Evolutionary conservation across 2,113 vertebrate genomes (phyloP), one percentile per base, ranked within the genome.

Genomic region (Pangasianodon gigas): DNA sequence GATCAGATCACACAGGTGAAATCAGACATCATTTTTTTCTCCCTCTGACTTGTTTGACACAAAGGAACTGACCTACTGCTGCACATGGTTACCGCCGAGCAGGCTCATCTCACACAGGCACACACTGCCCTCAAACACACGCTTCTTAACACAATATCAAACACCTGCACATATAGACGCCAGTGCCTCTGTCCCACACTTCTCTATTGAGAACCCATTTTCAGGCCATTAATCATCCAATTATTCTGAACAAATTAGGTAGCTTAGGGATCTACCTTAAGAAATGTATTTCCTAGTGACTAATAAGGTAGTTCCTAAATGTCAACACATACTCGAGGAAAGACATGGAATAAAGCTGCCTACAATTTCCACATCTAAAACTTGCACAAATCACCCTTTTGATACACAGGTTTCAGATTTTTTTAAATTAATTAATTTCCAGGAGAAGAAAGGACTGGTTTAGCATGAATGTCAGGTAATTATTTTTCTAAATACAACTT

Each of bases 171-270:
- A 82, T 88, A 89, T 65, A 82, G 79, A 90, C 85, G 60, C 87
- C 71, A 44, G 90, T 48, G 51, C 75, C 83, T 84, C 89, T 84
- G 71, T 92, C 87, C 88, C 75, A 75, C 80, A 80, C 84, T 75
- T 81, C 71, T 89, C 91, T 87, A 56, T 58, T 89, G 83, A 92
- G 88, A 87, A 79, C 80, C 69, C 86, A 81, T 89, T 87, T 92
- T 79, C 85, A 87, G 80, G 81, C 84, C 75, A 90, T 92, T 92
- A 90, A 89, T 89, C 84, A 89, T 89, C 86, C 87, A 90, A 89
- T 84, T 79, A 89, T 88, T 89, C 81, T 92, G 89, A 87, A 92
- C 87, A 92, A 80, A 90, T 90, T 87, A 89, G 89, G 85, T 52
- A 87, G 88, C 88, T 82, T 5, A 37, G 86, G 88, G 89, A 92